A percentile compares a stretch with the other conserved stretches of the same genome.
Conservation (phyloP, 2,797 vertebrate genomes). For the Rallus crepitans region DNA sequence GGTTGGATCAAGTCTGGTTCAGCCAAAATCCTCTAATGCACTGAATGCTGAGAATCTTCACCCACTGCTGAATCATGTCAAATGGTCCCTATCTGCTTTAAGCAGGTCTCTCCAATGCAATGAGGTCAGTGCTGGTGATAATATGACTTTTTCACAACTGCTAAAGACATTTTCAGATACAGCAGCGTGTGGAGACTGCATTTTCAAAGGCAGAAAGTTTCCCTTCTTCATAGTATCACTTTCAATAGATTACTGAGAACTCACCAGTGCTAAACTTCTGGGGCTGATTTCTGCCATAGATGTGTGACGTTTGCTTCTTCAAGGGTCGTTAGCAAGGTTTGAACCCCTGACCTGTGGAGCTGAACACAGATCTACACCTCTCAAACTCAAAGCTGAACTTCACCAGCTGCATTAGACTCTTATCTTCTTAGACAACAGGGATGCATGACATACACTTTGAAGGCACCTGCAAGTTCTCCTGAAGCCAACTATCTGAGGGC, state of each 20-base stretch:
- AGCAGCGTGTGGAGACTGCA: neutral
- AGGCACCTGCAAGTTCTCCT: constrained; percentile 53
- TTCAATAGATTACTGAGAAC: constrained; percentile 27
- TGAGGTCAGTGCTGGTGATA: neutral
- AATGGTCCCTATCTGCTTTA: neutral
- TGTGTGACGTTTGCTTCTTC: neutral
- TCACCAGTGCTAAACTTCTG: neutral
- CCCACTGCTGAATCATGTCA: neutral
- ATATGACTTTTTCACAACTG: neutral
- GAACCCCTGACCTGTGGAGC: constrained; percentile 59
- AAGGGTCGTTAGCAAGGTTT: constrained; percentile 44
- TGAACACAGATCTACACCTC: constrained; percentile 18
- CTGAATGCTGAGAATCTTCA: neutral
- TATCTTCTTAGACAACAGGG: constrained; percentile 58
- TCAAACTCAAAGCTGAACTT: constrained; percentile 62
- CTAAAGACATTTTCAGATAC: constrained; percentile 32
- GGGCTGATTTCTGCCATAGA: constrained; percentile 10
- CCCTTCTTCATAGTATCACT: neutral
- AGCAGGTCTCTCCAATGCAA: neutral
- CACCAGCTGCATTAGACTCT: constrained; percentile 40
- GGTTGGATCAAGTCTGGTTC: neutral
- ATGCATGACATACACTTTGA: constrained; percentile 24
- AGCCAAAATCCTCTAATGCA: neutral
- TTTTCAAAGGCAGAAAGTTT: constrained; percentile 23
- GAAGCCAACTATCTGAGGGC: constrained; percentile 39